Percentiles rank a stretch among this genome's conserved stretches.
phyloP scores from a whole-genome alignment of 2,113 vertebrate genomes.

The Orthochromis malagaraziensis region DNA sequence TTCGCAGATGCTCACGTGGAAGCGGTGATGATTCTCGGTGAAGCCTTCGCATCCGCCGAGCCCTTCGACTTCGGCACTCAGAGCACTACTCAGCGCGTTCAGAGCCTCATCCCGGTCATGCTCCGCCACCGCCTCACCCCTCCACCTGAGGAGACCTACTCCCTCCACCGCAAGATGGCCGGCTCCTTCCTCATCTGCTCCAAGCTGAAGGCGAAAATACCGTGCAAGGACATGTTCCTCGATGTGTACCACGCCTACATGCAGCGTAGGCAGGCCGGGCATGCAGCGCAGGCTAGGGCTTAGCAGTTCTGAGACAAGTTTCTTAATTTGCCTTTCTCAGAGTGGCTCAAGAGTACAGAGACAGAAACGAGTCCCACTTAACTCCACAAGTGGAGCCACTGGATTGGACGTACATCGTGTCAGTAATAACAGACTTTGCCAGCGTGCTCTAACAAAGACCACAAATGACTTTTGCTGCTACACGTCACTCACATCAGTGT shows the following conservation, averaged over 20 bases:
- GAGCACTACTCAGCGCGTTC: conserved; percentile 78
- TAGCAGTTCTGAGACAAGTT: neutral
- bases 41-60: conserved; percentile 74
- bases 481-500: neutral
- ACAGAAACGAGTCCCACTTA: neutral
- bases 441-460: neutral
- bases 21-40: conserved; percentile 87
- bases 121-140: conserved; percentile 82
- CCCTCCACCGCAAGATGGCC: conserved; percentile 88
- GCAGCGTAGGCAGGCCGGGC: conserved; percentile 3
- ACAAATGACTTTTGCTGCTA: neutral
- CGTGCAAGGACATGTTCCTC: conserved; percentile 81
- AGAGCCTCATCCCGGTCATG: conserved; percentile 80
- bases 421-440: neutral
- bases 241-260: conserved; percentile 68
- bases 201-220: conserved; percentile 74
- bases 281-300: neutral
- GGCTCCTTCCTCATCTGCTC: conserved; percentile 90
- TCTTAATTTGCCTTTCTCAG: neutral
- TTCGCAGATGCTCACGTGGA: conserved; percentile 82
- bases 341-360: neutral
- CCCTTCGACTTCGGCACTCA: conserved; percentile 82
- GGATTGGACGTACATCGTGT: neutral
- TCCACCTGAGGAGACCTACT: conserved; percentile 85
- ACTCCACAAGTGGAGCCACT: neutral